Conservation (phyloP, 2,113 vertebrate species). For the Pteropus alecto region DNA sequence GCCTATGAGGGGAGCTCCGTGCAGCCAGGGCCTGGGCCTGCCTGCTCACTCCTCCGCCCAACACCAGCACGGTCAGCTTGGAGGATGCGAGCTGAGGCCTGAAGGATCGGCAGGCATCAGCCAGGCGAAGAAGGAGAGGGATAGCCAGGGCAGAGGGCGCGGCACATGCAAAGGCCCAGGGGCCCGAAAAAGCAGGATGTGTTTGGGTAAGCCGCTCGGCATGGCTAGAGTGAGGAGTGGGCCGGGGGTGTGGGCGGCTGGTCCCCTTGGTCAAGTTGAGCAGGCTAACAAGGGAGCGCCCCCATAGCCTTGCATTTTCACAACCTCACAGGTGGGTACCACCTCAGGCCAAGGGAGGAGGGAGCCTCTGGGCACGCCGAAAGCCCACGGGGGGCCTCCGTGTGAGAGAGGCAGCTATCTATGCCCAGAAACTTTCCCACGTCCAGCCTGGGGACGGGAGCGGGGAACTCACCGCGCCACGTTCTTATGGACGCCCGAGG, state of each 20-base stretch:
- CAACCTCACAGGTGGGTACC: neutral
- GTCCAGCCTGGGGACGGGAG: rapidly evolving
- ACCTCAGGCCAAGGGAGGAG: no score
- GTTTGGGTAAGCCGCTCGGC: neutral
- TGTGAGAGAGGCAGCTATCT: neutral
- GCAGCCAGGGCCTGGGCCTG: neutral
- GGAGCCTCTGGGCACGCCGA: neutral
- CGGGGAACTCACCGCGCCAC: constrained; percentile 87
- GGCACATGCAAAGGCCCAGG: neutral
- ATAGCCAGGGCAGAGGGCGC: rapidly evolving
- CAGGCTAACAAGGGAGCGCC: neutral
- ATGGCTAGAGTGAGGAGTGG: rapidly evolving
- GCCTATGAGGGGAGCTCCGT: rapidly evolving
- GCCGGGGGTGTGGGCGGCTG: neutral
- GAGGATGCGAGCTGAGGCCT: neutral
- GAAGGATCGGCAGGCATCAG: rapidly evolving
- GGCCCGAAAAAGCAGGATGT: rapidly evolving
- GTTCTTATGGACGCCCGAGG: constrained; percentile 84
- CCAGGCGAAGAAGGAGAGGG: neutral
- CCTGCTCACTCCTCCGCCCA: neutral
- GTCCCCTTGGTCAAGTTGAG: neutral
- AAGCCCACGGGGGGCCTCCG: rapidly evolving
- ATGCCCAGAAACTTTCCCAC: rapidly evolving
- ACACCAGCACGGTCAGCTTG: neutral
- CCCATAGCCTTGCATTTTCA: rapidly evolving